Conservation (phyloP, 2,797 vertebrate genomes). For the Lithobates pipiens region DNA sequence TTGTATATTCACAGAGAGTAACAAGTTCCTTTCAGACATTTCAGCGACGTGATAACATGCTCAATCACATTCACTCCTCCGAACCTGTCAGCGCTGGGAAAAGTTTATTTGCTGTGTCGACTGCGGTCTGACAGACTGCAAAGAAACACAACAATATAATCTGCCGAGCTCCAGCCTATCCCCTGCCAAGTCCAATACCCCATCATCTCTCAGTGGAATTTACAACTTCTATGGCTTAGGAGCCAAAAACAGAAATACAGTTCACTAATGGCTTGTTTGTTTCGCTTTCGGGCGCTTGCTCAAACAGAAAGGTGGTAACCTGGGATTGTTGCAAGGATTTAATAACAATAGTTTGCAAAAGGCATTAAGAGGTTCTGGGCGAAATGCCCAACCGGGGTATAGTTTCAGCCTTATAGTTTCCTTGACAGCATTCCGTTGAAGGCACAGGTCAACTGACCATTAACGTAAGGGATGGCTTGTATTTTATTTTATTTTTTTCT, state of each 20-base stretch:
- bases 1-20: conserved; percentile 1
- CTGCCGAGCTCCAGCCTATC: not conserved
- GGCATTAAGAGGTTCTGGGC: too few relatives aligned
- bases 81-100: not conserved
- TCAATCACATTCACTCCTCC: not conserved
- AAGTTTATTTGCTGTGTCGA: not conserved
- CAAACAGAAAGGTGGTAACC: not conserved
- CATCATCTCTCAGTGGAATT: not conserved
- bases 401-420: too few relatives aligned
- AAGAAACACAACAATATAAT: conserved; percentile 12
- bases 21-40: conserved; percentile 3
- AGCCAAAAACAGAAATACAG: not conserved
- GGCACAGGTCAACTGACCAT: too few relatives aligned
- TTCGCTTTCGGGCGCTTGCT: not conserved
- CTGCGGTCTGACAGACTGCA: conserved; percentile 15
- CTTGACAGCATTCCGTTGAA: too few relatives aligned
- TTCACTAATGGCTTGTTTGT: not conserved
- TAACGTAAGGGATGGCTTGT: too few relatives aligned
- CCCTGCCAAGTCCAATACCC: not conserved
- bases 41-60: not conserved
- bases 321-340: not conserved
- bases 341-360: not conserved
- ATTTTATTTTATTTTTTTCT: too few relatives aligned
- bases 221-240: not conserved
- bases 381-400: too few relatives aligned